Evolutionary conservation across 2,113 vertebrate genomes (phyloP), one percentile per base, ranked within the genome.

Genomic region (Brachypodius melanocephalos): DNA sequence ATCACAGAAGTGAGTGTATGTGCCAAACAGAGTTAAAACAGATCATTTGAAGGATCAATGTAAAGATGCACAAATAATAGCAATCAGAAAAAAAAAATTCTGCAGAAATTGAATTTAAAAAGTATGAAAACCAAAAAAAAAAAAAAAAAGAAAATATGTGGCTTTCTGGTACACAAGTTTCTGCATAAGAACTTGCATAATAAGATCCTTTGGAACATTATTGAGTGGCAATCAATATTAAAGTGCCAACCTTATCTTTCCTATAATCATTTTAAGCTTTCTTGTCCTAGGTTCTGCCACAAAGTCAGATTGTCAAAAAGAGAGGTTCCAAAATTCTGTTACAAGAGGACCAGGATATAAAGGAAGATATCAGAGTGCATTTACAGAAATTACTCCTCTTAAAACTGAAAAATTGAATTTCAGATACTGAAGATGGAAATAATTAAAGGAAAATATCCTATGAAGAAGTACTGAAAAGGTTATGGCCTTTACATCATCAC

Each of bases 401-500:
- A 69, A 79, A 95, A 38, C 6, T 34, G 36, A 90, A 92, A 90
- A 34, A 42, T n/a, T 31, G 71, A 51, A 21, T 78, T 68, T 91
- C 57, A 76, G 34, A 88, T 85, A 34, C 48, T 52, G 72, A 77
- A 55, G 40, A 59, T 91, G 78, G 82, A 93, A 94, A 58, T 88
- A 91, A 83, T 87, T 88, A 82, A 76, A 85, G 75, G 12, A 43
- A 95, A 93, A 83, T 8, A 14, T 80, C 28, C 15, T 57, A 0
- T 77, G 40, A 93, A 67, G 67, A 88, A 61, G 48, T 74, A 96
- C 25, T 91, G 77, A 87, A 93, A 92, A 92, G 57, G 63, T 90
- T 94, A 76, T 40, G 52, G 46, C 43, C 61, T 65, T 97, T 91
- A 88, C 82, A 92, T 96, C 59, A 88, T 84, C 76, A 89, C 74